Evolutionary conservation across 2,888 invertebrate species (phyloP).

Genomic region (Scaptomyza reducta): DNA sequence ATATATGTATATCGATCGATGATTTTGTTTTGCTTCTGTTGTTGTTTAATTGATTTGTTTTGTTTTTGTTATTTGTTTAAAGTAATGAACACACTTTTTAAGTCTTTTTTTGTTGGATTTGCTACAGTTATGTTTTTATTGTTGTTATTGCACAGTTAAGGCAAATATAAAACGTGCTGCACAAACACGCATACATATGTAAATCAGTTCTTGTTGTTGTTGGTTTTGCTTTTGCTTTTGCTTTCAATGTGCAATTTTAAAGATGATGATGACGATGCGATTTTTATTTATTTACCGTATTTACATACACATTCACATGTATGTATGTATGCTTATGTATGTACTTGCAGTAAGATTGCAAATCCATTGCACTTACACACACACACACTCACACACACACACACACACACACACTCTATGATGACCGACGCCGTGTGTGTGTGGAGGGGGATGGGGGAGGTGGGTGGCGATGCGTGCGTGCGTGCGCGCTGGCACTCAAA

Average conservation of each 20-base stretch:
- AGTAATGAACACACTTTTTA: slow-evolving; percentile 74
- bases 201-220: slow-evolving; percentile 2
- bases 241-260: slow-evolving; percentile 31
- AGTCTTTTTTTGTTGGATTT: slow-evolving; percentile 71
- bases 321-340: slow-evolving; percentile 1
- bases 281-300: slow-evolving; percentile 52
- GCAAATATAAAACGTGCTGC: slow-evolving; percentile 2
- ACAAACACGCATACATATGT: slow-evolving; percentile 5
- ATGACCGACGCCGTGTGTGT: slow-evolving; percentile 19
- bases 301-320: slow-evolving; percentile 17
- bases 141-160: slow-evolving; percentile 16
- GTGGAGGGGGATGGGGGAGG: neutral
- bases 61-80: slow-evolving; percentile 50
- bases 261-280: slow-evolving; percentile 42
- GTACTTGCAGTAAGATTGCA: slow-evolving; percentile 43
- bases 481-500: slow-evolving; percentile 28
- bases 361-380: slow-evolving; percentile 56
- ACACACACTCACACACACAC: slow-evolving; percentile 13
- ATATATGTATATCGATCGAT: slow-evolving; percentile 18
- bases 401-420: neutral
- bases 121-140: slow-evolving; percentile 31
- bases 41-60: slow-evolving; percentile 21
- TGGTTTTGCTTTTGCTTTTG: slow-evolving; percentile 15
- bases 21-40: slow-evolving; percentile 20
- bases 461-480: neutral